phyloP scores from a whole-genome alignment of 1,140 invertebrate species.

The Helicoverpa armigera region DNA sequence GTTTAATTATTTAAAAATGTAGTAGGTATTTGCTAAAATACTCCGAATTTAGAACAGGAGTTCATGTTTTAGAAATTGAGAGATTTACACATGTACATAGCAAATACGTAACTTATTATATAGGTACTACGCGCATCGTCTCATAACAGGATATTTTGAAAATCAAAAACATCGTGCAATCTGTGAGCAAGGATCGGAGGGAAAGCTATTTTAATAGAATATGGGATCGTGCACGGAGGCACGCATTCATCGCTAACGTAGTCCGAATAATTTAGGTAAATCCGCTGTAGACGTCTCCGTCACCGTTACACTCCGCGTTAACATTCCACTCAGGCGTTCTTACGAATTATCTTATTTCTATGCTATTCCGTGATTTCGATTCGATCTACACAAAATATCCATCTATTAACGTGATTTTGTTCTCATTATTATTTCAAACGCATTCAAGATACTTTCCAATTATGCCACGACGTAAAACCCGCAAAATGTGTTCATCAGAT shows the following conservation, averaged over 20 bases:
- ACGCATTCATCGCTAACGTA: slow-evolving; percentile 74
- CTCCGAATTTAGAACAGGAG: no score
- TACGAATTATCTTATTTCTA: slow-evolving; percentile 79
- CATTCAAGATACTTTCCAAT: slow-evolving; percentile 56
- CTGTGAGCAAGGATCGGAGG: slow-evolving; percentile 29
- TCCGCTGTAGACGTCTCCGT: slow-evolving; percentile 74
- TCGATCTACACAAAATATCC: slow-evolving; percentile 61
- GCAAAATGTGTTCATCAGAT: slow-evolving; percentile 28
- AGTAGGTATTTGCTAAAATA: no score
- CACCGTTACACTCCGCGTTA: slow-evolving; percentile 79
- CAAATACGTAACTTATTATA: background rate
- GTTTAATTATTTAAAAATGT: no score
- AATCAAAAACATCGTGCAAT: slow-evolving; percentile 45
- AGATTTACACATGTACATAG: background rate
- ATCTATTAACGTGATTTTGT: slow-evolving; percentile 9
- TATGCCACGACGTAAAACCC: slow-evolving; percentile 35
- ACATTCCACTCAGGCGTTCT: slow-evolving; percentile 68
- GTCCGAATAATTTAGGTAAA: slow-evolving; percentile 83
- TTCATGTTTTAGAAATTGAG: no score
- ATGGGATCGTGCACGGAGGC: slow-evolving; percentile 63
- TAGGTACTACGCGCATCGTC: background rate
- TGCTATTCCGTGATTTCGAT: slow-evolving; percentile 72
- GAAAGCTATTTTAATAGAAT: slow-evolving; percentile 50
- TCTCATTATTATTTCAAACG: slow-evolving; percentile 52
- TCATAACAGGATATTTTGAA: background rate